Percentiles rank a stretch among this genome's conserved stretches.
These are phyloP conservation scores for Egretta garzetta DNA, from an alignment of 2,113 vertebrate species.

Conservation along the genomic window DNA sequence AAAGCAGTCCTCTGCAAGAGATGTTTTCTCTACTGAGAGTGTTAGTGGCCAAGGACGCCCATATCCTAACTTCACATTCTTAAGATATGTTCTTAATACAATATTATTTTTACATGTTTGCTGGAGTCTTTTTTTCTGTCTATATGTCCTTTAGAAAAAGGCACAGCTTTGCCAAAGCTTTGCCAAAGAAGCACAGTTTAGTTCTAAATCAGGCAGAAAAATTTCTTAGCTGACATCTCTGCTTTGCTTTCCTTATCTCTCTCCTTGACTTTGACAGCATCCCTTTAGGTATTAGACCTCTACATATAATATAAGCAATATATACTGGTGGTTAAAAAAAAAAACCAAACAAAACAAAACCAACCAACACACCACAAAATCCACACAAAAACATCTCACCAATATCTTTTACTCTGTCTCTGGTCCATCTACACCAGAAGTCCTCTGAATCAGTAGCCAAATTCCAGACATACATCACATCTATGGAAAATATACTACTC, in stretches of 20 bases:
- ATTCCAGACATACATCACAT: conserved; percentile 80
- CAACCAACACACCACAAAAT: too few species aligned
- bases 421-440: conserved; percentile 79
- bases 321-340: neutral
- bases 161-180: neutral
- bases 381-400: conserved; percentile 49
- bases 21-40: neutral
- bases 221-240: neutral
- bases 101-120: neutral
- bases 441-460: conserved; percentile 75
- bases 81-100: neutral
- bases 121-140: neutral
- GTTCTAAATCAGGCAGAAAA: neutral
- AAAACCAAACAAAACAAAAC: neutral
- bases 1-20: neutral
- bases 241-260: neutral
- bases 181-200: neutral
- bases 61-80: neutral
- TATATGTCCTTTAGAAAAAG: neutral
- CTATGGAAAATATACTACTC: conserved; percentile 84
- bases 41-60: neutral
- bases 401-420: conserved; percentile 77
- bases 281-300: neutral
- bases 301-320: neutral
- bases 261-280: neutral